Evolutionary conservation across 64 coral and sea anemone genomes (phyloP).

Genomic region (Platygyra sinensis): DNA sequence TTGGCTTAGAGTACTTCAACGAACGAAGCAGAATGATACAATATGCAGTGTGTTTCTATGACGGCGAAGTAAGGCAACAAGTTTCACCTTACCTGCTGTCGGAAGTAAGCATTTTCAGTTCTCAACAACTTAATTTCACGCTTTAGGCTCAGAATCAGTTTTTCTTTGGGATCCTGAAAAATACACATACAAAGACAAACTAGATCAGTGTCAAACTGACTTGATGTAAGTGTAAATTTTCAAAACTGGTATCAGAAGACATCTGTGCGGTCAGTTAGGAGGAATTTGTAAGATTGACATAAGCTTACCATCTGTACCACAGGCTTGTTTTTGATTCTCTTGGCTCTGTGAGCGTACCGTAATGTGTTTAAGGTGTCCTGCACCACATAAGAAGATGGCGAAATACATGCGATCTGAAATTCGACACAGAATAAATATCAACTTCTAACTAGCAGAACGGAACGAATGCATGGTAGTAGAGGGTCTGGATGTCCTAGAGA

Average conservation of each 20-base stretch:
- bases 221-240: too few species aligned
- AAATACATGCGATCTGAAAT: conserved; percentile 99
- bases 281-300: not conserved
- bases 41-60: too few species aligned
- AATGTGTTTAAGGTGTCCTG: conserved; percentile 96
- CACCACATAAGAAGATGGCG: conserved; percentile 86
- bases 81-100: conserved; percentile 73
- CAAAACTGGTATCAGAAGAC: not conserved
- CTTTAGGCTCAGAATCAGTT: conserved; percentile 86
- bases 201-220: not conserved
- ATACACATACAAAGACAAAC: not conserved
- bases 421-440: not conserved
- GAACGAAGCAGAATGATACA: too few species aligned
- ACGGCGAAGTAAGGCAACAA: too few species aligned
- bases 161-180: conserved; percentile 90
- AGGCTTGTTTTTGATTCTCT: conserved; percentile 98
- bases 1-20: too few species aligned
- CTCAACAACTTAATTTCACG: conserved; percentile 95
- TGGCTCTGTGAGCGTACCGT: conserved; percentile 91
- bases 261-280: not conserved
- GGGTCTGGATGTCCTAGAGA: too few species aligned
- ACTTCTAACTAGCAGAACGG: too few species aligned
- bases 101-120: conserved; percentile 94
- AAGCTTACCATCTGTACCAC: conserved; percentile 92
- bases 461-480: too few species aligned